phyloP scores from a whole-genome alignment of 2,797 vertebrate genomes.

The Pipistrellus pygmaeus region DNA sequence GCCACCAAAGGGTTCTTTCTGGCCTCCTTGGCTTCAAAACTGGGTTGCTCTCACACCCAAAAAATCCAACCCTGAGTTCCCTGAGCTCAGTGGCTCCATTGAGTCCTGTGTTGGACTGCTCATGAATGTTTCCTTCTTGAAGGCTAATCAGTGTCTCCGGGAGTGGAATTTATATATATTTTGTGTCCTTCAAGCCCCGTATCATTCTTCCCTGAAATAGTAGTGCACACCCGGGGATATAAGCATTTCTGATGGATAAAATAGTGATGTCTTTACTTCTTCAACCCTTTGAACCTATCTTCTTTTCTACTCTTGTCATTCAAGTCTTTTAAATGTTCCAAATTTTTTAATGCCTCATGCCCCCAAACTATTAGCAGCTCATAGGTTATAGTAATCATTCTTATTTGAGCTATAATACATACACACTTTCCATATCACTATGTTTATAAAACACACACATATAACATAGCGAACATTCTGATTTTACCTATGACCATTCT shows the following conservation, averaged over 20 bases:
- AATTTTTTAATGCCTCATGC: neutral
- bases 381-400: neutral
- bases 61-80: neutral
- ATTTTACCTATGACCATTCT: constrained; percentile 4
- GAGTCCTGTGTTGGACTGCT: neutral
- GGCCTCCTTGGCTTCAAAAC: neutral
- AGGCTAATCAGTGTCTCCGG: neutral
- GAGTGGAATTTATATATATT: neutral
- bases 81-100: neutral
- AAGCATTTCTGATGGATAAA: neutral
- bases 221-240: fast-evolving
- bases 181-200: neutral
- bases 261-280: neutral
- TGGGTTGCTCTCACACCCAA: neutral
- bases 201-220: neutral
- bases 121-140: neutral
- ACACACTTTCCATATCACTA: neutral
- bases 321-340: neutral
- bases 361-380: neutral
- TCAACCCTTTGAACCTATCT: neutral
- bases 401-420: neutral
- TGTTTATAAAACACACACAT: constrained; percentile 10
- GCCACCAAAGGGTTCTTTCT: neutral
- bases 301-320: constrained; percentile 24
- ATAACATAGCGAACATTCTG: neutral